phyloP scores from a whole-genome alignment of 2,888 invertebrate genomes.

The Amorpha juglandis region DNA sequence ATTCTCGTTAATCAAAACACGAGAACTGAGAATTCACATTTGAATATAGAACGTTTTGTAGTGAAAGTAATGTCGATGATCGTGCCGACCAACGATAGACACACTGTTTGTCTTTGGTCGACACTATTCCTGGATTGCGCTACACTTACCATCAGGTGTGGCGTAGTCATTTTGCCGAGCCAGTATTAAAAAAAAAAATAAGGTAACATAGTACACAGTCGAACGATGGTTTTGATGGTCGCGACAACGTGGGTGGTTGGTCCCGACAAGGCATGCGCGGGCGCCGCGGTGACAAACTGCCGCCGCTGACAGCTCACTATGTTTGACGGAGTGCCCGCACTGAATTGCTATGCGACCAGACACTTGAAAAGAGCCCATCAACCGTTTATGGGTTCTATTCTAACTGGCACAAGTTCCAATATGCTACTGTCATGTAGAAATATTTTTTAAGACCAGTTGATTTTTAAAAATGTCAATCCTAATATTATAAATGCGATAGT shows the following conservation, averaged over 20 bases:
- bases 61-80: slow-evolving; percentile 33
- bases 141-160: no score
- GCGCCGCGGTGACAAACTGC: slow-evolving; percentile 58
- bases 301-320: slow-evolving; percentile 52
- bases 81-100: no score
- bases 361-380: not conserved
- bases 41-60: slow-evolving; percentile 27
- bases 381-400: not conserved
- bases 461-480: no score
- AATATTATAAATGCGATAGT: no score
- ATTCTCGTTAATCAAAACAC: slow-evolving; percentile 7
- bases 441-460: no score
- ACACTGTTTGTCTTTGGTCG: no score
- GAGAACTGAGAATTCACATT: slow-evolving; percentile 10
- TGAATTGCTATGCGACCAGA: slow-evolving; percentile 38
- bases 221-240: slow-evolving; percentile 39
- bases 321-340: slow-evolving; percentile 45
- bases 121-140: no score
- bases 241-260: slow-evolving; percentile 57
- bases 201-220: slow-evolving; percentile 16
- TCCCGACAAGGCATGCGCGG: slow-evolving; percentile 49
- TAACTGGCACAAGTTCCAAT: not conserved
- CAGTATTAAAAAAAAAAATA: no score
- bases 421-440: not conserved
- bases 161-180: no score